phyloP scores from a whole-genome alignment of 2,888 invertebrate genomes.

The Zaprionus obscuricornis region DNA sequence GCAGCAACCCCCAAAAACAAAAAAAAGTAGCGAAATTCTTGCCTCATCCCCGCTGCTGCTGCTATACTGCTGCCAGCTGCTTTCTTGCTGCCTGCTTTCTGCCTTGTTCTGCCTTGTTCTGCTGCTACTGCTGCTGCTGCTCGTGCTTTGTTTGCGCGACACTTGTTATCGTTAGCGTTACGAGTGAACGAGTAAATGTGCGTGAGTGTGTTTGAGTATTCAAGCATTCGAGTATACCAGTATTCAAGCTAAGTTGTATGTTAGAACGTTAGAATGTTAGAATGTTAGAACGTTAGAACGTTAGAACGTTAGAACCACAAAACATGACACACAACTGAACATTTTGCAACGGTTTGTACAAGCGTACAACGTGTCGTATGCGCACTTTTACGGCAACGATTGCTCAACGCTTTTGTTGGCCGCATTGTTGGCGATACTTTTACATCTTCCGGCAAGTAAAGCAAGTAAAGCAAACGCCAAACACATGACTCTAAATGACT shows the following conservation, averaged over 20 bases:
- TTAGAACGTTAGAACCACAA: slow-evolving; percentile 34
- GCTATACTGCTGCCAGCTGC: background rate
- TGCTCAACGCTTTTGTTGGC: slow-evolving; percentile 47
- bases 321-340: too few relatives aligned
- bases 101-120: too few relatives aligned
- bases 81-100: too few relatives aligned
- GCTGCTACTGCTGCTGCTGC: too few relatives aligned
- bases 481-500: background rate
- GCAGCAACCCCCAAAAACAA: background rate
- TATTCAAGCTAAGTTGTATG: too few relatives aligned
- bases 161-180: slow-evolving; percentile 60
- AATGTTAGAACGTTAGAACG: slow-evolving; percentile 22
- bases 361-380: slow-evolving; percentile 70
- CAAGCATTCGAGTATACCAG: too few relatives aligned
- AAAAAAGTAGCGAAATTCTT: background rate
- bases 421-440: slow-evolving; percentile 58
- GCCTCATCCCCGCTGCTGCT: background rate
- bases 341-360: slow-evolving; percentile 30
- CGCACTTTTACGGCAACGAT: slow-evolving; percentile 65
- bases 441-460: slow-evolving; percentile 54
- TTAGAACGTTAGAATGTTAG: slow-evolving; percentile 28
- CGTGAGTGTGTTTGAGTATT: slow-evolving; percentile 8
- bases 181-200: background rate
- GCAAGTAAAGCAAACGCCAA: slow-evolving; percentile 13
- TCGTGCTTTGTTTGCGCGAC: slow-evolving; percentile 59